Evolutionary conservation across 2,888 invertebrate genomes (phyloP).

Genomic region (Drymonia ruficornis): DNA sequence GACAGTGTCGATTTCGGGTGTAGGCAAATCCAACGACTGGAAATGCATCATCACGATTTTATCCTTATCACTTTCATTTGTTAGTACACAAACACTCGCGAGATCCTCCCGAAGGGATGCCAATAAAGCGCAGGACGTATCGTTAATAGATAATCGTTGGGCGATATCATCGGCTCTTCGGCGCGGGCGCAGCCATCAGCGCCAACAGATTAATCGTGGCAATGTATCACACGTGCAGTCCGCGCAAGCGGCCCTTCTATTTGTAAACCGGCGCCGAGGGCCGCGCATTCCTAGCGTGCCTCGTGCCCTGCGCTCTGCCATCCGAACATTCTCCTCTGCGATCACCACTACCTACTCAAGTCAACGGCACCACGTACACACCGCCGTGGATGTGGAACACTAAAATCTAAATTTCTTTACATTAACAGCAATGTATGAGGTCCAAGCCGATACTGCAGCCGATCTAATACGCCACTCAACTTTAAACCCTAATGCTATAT

Average conservation of each 20-base stretch:
- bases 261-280: conserved; percentile 83
- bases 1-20: neutral
- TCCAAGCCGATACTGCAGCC: conserved; percentile 25
- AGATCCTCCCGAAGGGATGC: conserved; percentile 21
- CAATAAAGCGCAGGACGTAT: conserved; percentile 30
- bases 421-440: conserved; percentile 57
- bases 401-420: conserved; percentile 42
- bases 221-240: conserved; percentile 81
- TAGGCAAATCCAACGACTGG: neutral
- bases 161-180: conserved; percentile 50
- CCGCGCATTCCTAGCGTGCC: conserved; percentile 80
- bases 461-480: conserved; percentile 29
- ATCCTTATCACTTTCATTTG: neutral
- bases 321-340: conserved; percentile 46
- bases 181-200: conserved; percentile 66
- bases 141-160: conserved; percentile 47
- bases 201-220: conserved; percentile 78
- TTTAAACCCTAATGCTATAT: conserved; percentile 53
- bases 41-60: neutral
- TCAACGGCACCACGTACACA: conserved; percentile 49
- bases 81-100: conserved; percentile 34
- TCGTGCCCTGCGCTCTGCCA: conserved; percentile 67
- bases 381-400: conserved; percentile 50
- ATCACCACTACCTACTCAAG: conserved; percentile 41
- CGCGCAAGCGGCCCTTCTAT: conserved; percentile 81